Evolutionary conservation across 1,140 invertebrate species (phyloP).

Genomic region (Pristionchus pacificus): DNA sequence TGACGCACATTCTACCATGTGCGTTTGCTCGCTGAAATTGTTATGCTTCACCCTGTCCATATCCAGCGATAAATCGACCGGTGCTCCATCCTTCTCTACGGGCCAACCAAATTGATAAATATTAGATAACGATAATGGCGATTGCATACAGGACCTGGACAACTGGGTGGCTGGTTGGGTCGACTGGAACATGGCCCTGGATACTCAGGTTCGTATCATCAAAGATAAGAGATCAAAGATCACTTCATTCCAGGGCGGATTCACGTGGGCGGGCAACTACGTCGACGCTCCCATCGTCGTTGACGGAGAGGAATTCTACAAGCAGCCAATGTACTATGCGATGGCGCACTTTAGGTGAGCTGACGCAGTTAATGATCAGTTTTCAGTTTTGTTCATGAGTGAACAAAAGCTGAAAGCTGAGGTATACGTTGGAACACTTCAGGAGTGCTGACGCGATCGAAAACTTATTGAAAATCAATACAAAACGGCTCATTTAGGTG

Average conservation of each 20-base stretch:
- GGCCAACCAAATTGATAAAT: no score
- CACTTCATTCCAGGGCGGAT: no score
- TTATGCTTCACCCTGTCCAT: background rate
- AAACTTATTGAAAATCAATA: no score
- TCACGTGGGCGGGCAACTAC: no score
- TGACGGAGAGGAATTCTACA: conserved; percentile 17
- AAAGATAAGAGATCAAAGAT: no score
- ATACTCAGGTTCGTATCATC: background rate
- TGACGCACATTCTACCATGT: background rate
- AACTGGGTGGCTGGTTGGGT: conserved; percentile 22
- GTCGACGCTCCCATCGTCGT: conserved; percentile 23
- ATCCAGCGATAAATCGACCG: background rate
- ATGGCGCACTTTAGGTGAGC: conserved; percentile 25
- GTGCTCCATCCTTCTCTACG: background rate
- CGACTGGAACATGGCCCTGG: conserved; percentile 20
- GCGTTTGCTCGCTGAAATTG: background rate
- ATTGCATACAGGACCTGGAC: conserved; percentile 19
- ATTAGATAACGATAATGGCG: no score
- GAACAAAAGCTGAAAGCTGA: no score
- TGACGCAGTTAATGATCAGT: no score
- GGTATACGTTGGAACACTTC: no score
- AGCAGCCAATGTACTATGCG: conserved; percentile 31
- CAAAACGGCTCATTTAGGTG: no score
- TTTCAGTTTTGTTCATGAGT: no score
- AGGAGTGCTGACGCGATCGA: no score